Evolutionary conservation across 2,113 vertebrate genomes (phyloP).

Genomic region (Poecilia latipinna): DNA sequence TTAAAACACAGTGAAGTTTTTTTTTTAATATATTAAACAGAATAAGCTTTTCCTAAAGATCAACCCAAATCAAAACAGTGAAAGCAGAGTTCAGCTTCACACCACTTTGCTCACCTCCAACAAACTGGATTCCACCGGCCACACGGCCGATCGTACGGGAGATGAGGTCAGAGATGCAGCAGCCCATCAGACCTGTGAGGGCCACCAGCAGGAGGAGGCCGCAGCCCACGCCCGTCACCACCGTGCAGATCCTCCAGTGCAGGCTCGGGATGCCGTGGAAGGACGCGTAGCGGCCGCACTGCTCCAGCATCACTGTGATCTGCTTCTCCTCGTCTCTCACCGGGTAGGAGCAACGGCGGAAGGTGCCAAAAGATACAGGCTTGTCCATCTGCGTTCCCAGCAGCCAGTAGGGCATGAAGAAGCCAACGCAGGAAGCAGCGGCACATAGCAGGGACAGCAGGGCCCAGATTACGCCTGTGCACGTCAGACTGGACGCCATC

Average conservation of each 20-base stretch:
- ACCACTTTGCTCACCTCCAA: conserved; percentile 87
- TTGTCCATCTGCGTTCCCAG: conserved; percentile 96
- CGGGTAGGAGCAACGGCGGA: conserved; percentile 95
- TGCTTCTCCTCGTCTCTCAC: conserved; percentile 91
- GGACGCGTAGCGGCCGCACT: conserved; percentile 95
- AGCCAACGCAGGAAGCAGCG: conserved; percentile 91
- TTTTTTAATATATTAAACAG: neutral
- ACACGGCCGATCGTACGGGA: conserved; percentile 95
- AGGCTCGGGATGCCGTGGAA: conserved; percentile 94
- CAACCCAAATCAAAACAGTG: too few relatives aligned
- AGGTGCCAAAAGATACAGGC: conserved; percentile 94
- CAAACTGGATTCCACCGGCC: conserved; percentile 95
- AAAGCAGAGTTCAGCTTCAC: neutral
- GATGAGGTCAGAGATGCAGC: conserved; percentile 96
- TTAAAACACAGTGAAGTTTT: neutral
- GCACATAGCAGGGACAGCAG: conserved; percentile 92
- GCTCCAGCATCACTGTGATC: conserved; percentile 95
- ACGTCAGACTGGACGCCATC: conserved; percentile 96
- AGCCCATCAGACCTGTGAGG: conserved; percentile 94
- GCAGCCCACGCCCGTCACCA: conserved; percentile 93
- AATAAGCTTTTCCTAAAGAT: too few relatives aligned
- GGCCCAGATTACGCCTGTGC: conserved; percentile 89
- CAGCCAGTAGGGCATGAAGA: conserved; percentile 99
- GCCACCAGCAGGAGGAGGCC: conserved; percentile 96
- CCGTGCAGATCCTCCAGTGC: conserved; percentile 94